Percentiles rank a stretch among this genome's conserved stretches.
Conservation (phyloP, 30 jellyfish, hydroid and myxozoan species). For the Cassiopea andromeda region DNA sequence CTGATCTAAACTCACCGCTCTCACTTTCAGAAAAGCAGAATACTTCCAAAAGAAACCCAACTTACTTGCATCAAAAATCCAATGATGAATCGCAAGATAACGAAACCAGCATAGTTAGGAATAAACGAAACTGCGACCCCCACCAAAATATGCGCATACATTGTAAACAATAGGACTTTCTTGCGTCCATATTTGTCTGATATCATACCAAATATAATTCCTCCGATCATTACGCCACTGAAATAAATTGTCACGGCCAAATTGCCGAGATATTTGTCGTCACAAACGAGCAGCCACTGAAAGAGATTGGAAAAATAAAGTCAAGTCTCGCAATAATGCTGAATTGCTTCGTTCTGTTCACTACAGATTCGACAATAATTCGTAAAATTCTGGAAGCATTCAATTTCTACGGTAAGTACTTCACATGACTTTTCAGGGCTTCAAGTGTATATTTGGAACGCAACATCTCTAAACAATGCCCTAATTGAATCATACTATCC, state of each 20-base stretch:
- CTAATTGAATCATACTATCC: too few relatives aligned
- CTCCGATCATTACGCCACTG: slow-evolving; percentile 96
- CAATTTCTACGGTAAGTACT: too few relatives aligned
- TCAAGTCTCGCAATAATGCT: too few relatives aligned
- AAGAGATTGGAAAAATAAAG: not conserved
- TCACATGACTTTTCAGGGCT: too few relatives aligned
- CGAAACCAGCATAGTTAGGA: slow-evolving; percentile 73
- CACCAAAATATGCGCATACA: slow-evolving; percentile 81
- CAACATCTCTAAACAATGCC: too few relatives aligned
- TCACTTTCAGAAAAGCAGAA: not conserved
- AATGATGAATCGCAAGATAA: slow-evolving; percentile 65
- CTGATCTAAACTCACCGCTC: too few relatives aligned
- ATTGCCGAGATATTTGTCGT: slow-evolving; percentile 73
- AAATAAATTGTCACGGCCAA: slow-evolving; percentile 85
- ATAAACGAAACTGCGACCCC: slow-evolving; percentile 77
- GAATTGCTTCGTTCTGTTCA: too few relatives aligned
- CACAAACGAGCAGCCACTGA: slow-evolving; percentile 90
- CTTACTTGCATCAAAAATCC: slow-evolving; percentile 93
- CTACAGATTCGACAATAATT: too few relatives aligned
- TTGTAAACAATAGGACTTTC: slow-evolving; percentile 69
- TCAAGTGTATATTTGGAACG: too few relatives aligned
- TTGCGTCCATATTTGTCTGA: slow-evolving; percentile 88
- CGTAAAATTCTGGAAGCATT: too few relatives aligned
- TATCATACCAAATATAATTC: slow-evolving; percentile 84
- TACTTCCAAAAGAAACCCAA: not conserved